A percentile compares a stretch with the other conserved stretches of the same genome.
These are phyloP conservation scores for Petrocephalus zakoni DNA, from an alignment of 2,113 vertebrate species.

Conservation along the genomic window DNA sequence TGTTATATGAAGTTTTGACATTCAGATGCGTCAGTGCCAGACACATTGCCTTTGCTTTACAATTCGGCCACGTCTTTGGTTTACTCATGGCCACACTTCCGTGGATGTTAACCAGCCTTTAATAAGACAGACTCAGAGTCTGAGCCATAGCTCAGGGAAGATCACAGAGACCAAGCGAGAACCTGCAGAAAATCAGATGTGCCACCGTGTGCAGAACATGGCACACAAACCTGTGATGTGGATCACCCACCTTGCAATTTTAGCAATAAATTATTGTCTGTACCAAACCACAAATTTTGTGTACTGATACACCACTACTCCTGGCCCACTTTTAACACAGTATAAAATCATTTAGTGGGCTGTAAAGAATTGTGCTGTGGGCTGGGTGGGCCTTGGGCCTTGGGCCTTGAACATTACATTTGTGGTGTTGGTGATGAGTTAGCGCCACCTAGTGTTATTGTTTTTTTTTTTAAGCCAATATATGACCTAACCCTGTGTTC, in stretches of 20 bases:
- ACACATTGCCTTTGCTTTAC: not conserved
- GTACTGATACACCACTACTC: too few relatives aligned
- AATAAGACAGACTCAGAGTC: not conserved
- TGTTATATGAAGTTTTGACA: not conserved
- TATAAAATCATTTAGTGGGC: not conserved
- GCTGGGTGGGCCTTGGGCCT: not conserved
- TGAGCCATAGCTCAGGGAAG: not conserved
- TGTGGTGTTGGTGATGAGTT: not conserved
- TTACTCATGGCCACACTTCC: not conserved
- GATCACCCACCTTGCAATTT: too few relatives aligned
- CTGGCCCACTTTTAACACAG: too few relatives aligned
- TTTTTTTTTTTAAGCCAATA: not conserved
- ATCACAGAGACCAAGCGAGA: not conserved
- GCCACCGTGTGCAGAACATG: not conserved
- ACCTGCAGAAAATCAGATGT: not conserved
- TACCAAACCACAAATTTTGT: too few relatives aligned
- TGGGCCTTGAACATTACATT: not conserved
- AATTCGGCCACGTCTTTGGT: not conserved
- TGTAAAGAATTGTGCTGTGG: not conserved
- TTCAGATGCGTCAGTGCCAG: not conserved
- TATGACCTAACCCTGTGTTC: not conserved
- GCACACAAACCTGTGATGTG: not conserved
- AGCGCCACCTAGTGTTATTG: conserved; percentile 32
- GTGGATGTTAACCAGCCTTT: not conserved
- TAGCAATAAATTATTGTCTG: too few relatives aligned